A percentile compares a stretch with the other conserved stretches of the same genome.
phyloP scores from a whole-genome alignment of 2,113 vertebrate genomes.

The Kryptolebias marmoratus region DNA sequence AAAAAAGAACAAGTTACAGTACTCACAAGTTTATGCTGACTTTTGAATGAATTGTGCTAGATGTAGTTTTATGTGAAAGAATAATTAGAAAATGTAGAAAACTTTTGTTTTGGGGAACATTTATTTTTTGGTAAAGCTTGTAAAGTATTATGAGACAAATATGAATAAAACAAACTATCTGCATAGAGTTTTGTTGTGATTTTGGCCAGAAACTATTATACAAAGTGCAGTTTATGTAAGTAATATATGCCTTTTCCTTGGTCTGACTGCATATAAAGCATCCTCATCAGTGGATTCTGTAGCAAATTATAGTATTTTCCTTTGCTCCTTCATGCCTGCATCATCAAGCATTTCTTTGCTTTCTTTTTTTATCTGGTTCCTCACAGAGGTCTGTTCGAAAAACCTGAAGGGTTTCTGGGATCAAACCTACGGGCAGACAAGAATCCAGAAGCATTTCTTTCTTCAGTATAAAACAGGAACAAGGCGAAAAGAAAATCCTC shows the following conservation, averaged over 20 bases:
- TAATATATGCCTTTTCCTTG: constrained; percentile 18
- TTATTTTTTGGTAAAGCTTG: too few species aligned
- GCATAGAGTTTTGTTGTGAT: too few species aligned
- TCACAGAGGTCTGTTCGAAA: constrained; percentile 72
- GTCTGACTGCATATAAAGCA: constrained; percentile 38
- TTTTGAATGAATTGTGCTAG: neutral
- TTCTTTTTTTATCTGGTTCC: constrained; percentile 75
- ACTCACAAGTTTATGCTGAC: neutral
- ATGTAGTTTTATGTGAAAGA: too few species aligned
- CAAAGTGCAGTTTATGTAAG: neutral
- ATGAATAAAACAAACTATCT: too few species aligned
- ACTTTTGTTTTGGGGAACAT: too few species aligned
- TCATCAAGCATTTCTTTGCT: constrained; percentile 61
- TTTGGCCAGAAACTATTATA: too few species aligned
- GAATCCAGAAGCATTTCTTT: constrained; percentile 60
- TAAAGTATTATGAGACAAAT: too few species aligned
- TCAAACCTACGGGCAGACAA: constrained; percentile 69
- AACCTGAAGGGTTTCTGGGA: constrained; percentile 80
- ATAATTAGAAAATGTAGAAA: too few species aligned
- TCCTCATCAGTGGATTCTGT: constrained; percentile 41
- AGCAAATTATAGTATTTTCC: constrained; percentile 58
- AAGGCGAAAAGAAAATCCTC: constrained; percentile 72
- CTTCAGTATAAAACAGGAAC: constrained; percentile 37
- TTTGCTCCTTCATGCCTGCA: constrained; percentile 31
- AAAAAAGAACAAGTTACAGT: too few species aligned